These are phyloP conservation scores for Sebastes iracundus DNA, from an alignment of 2,797 vertebrate genomes.

Conservation along the genomic window DNA sequence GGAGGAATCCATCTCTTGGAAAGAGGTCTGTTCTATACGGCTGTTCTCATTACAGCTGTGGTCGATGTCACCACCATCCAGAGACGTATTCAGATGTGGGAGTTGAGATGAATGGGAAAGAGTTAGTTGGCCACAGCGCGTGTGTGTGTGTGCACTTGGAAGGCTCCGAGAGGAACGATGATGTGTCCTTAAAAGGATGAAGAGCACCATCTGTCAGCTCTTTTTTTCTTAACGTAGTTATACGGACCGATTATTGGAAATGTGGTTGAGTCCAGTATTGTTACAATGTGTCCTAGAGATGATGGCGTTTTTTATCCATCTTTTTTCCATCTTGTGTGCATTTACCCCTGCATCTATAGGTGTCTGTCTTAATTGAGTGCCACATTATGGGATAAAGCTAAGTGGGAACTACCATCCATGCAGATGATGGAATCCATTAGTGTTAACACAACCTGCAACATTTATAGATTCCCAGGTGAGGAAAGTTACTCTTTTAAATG, in stretches of 20 bases:
- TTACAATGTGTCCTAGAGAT: not conserved
- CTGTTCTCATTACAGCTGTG: constrained; percentile 63
- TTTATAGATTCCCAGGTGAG: constrained; percentile 51
- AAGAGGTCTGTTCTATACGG: constrained; percentile 29
- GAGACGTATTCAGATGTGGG: constrained; percentile 54
- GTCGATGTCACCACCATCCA: constrained; percentile 52
- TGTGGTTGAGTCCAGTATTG: not conserved
- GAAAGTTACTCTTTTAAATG: constrained; percentile 47
- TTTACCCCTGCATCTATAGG: not conserved
- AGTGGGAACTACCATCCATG: not conserved
- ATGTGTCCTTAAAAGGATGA: constrained; percentile 35
- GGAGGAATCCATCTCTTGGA: constrained; percentile 25
- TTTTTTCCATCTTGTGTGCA: not conserved
- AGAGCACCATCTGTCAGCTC: constrained; percentile 25
- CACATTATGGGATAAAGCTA: not conserved
- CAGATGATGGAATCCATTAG: constrained; percentile 9
- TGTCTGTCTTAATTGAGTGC: not conserved
- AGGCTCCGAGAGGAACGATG: constrained; percentile 1
- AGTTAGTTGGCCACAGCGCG: constrained; percentile 32
- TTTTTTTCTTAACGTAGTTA: not conserved
- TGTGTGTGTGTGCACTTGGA: constrained; percentile 35
- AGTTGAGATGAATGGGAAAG: constrained; percentile 54
- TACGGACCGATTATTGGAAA: not conserved
- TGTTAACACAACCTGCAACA: constrained; percentile 36
- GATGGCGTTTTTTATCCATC: not conserved